Base-by-base conservation (phyloP, 2,888 invertebrate species). In the Diarsia dahlii region DNA sequence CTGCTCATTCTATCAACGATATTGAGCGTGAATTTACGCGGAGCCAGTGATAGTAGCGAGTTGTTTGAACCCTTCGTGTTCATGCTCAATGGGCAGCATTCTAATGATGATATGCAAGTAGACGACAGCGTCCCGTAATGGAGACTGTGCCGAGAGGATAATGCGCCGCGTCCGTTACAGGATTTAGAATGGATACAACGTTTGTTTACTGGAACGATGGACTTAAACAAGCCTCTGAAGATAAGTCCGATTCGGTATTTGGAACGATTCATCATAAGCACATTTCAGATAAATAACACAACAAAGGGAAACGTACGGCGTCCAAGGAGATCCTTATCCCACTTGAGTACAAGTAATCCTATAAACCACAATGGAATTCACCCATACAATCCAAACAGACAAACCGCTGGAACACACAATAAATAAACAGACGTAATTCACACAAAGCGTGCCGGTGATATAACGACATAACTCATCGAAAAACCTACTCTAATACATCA, bases 401-500 rank as follows among this genome's bases (percentile, higher is more conserved):
- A 66, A 78, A 71, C 70, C 68, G 63, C 62, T 71, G 46, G 73
- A 76, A 74, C 75, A 83, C 73, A 85, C 84, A 76, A 84, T 76
- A 76, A 86, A 84, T 86, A 84, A 84, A 86, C 77, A 77, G 46
- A 76, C 75, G 84, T 78, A 80, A 78, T 81, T 78, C 78, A 76
- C 65, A 86, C 81, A 86, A 71, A 72, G 74, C 74, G 76, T 71
- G 74, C 56, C 84, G 52, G 28, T 81, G 81, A 76, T 85, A 73
- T 69, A 68, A 60, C 48, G 72, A 48, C 66, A 70, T 88, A 80
- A 84, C 78, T 82, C 84, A 84, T 82, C 69, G 65, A 81, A 81
- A 88, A 86, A 80, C 74, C 50, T 81, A 71, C 81, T 86, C 80
- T 82, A 84, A 87, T 87, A 86, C 80, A 84, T 85, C 78, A 84